Conservation (phyloP, 2,113 vertebrate genomes). For the Xerus inauris region DNA sequence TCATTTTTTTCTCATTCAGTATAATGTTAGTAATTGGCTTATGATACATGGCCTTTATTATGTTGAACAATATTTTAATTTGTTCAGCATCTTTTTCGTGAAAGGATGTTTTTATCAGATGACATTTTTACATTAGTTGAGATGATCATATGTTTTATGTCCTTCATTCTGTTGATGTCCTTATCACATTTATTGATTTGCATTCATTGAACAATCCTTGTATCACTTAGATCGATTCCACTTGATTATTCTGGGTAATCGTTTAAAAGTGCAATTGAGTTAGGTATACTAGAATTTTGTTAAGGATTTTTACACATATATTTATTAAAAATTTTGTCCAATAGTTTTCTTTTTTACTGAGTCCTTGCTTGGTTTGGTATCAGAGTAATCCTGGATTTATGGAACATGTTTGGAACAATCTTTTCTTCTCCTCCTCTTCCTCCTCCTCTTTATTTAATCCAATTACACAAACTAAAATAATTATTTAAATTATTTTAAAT, state of each 20-base stretch:
- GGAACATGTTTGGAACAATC: neutral
- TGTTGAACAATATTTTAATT: neutral
- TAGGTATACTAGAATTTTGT: neutral
- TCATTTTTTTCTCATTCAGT: too few relatives aligned
- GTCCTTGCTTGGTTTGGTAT: neutral
- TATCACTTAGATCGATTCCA: neutral
- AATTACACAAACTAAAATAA: neutral
- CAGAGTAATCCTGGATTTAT: neutral
- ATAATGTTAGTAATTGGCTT: too few relatives aligned
- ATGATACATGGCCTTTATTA: neutral
- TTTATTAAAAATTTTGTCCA: neutral
- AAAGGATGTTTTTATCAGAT: too few relatives aligned
- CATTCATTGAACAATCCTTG: too few relatives aligned
- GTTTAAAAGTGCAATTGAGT: too few relatives aligned
- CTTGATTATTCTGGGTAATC: too few relatives aligned
- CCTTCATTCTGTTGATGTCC: neutral
- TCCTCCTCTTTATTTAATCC: neutral
- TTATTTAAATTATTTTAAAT: neutral
- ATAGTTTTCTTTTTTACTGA: neutral
- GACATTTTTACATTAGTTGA: neutral
- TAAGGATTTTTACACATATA: neutral
- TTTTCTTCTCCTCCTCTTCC: neutral
- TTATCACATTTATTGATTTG: neutral
- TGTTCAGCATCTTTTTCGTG: neutral
- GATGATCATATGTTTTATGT: neutral